These are phyloP conservation scores for Bugulina stolonifera DNA, from an alignment of 2,888 invertebrate genomes.

Conservation along the genomic window DNA sequence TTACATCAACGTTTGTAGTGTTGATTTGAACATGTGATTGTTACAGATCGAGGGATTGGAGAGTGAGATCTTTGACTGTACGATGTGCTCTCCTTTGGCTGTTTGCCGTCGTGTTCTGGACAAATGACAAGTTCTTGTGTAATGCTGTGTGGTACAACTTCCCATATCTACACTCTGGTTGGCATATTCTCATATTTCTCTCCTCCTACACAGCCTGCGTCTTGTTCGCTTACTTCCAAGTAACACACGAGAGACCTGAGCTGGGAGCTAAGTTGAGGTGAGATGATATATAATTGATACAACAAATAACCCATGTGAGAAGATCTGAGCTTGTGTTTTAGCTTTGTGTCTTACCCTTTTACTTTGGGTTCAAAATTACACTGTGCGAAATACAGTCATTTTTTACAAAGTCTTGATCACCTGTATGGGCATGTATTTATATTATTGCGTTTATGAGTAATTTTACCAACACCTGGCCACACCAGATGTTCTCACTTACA, in stretches of 20 bases:
- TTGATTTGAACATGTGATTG: not conserved
- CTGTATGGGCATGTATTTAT: too few relatives aligned
- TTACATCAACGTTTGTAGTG: not conserved
- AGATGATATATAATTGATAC: too few relatives aligned
- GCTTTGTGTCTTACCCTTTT: too few relatives aligned
- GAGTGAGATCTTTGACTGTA: conserved; percentile 67
- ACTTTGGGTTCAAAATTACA: too few relatives aligned
- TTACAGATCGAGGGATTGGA: conserved; percentile 37
- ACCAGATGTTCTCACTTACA: too few relatives aligned
- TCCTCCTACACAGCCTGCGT: conserved; percentile 72
- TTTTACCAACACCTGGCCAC: too few relatives aligned
- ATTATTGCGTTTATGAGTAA: too few relatives aligned
- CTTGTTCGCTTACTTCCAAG: conserved; percentile 73
- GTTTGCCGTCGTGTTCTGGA: conserved; percentile 70
- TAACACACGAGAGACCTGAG: conserved; percentile 37
- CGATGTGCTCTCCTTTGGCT: conserved; percentile 66
- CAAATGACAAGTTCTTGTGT: conserved; percentile 72
- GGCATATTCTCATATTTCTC: conserved; percentile 76
- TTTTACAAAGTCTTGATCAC: too few relatives aligned
- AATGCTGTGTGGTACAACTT: conserved; percentile 70
- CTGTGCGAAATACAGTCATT: too few relatives aligned
- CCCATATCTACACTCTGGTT: conserved; percentile 75
- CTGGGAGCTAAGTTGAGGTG: not conserved
- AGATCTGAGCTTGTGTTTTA: too few relatives aligned
- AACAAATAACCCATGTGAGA: too few relatives aligned